These are phyloP conservation scores for Parnassius apollo DNA, from an alignment of 2,888 invertebrate genomes.

Conservation along the genomic window DNA sequence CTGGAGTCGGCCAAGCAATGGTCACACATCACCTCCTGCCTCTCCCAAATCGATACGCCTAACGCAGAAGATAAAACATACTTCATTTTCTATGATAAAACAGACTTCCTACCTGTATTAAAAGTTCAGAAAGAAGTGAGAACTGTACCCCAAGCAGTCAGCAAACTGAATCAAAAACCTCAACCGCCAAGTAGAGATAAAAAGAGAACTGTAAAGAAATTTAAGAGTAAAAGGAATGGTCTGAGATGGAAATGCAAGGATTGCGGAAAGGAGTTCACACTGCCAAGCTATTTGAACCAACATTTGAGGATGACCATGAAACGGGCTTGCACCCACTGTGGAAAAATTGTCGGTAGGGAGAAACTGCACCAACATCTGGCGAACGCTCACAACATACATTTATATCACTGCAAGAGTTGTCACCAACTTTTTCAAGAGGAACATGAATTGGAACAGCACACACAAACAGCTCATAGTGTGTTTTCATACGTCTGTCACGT, in stretches of 20 bases:
- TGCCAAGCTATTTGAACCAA: slow-evolving; percentile 44
- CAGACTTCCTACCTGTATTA: slow-evolving; percentile 34
- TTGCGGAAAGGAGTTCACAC: slow-evolving; percentile 49
- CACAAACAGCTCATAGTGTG: slow-evolving; percentile 37
- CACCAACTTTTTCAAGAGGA: slow-evolving; percentile 45
- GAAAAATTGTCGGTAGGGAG: slow-evolving; percentile 42
- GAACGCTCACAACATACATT: slow-evolving; percentile 37
- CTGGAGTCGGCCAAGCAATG: slow-evolving; percentile 50
- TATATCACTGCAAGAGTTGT: slow-evolving; percentile 47
- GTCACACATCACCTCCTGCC: slow-evolving; percentile 40
- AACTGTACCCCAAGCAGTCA: slow-evolving; percentile 36
- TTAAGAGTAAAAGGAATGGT: slow-evolving; percentile 8
- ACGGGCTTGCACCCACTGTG: slow-evolving; percentile 51
- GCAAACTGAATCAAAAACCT: slow-evolving; percentile 36
- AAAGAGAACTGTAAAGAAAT: slow-evolving; percentile 19
- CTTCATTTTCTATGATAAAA: slow-evolving; percentile 45
- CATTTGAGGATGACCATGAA: slow-evolving; percentile 53
- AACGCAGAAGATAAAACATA: slow-evolving; percentile 44
- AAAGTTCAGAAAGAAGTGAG: slow-evolving; percentile 39
- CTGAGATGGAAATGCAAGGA: slow-evolving; percentile 44
- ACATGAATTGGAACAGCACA: slow-evolving; percentile 38
- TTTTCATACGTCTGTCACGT: slow-evolving; percentile 42
- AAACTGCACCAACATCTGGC: slow-evolving; percentile 49
- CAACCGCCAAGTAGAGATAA: neutral
- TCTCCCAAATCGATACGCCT: slow-evolving; percentile 39